A percentile compares a stretch with the other conserved stretches of the same genome.
phyloP scores from a whole-genome alignment of 1,140 invertebrate species.

The Nomia melanderi region DNA sequence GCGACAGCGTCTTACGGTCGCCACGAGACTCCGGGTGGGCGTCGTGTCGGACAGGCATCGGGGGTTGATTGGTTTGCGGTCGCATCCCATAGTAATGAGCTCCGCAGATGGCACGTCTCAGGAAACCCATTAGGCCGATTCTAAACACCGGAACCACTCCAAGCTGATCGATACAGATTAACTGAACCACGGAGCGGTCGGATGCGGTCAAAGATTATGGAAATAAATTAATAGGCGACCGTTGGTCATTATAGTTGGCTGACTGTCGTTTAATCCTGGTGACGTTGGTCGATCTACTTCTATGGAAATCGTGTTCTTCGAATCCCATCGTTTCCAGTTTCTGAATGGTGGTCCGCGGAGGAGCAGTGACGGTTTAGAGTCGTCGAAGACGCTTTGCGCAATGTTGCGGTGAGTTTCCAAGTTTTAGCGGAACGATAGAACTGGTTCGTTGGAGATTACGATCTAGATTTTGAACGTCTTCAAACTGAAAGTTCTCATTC shows the following conservation, averaged over 20 bases:
- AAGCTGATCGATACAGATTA: conserved; percentile 57
- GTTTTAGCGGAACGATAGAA: background rate
- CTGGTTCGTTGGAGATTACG: background rate
- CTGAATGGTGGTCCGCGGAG: background rate
- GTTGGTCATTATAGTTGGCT: conserved; percentile 7
- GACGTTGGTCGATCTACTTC: background rate
- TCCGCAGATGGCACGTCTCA: conserved; percentile 78
- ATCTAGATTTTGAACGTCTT: background rate
- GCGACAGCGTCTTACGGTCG: conserved; percentile 73
- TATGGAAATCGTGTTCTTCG: background rate
- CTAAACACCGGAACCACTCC: conserved; percentile 69
- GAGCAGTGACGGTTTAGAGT: too few relatives aligned
- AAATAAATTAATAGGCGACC: conserved; percentile 30
- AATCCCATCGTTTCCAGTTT: background rate
- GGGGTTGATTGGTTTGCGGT: conserved; percentile 79
- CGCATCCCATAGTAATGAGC: conserved; percentile 80
- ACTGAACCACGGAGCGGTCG: background rate
- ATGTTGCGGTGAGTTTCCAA: background rate
- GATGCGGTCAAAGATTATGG: conserved; percentile 30
- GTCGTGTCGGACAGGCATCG: conserved; percentile 60
- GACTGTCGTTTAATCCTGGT: background rate
- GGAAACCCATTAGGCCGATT: conserved; percentile 78
- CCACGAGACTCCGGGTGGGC: conserved; percentile 60
- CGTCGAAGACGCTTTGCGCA: background rate
- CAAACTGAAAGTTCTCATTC: background rate